These are phyloP conservation scores for Myopa testacea DNA, from an alignment of 2,888 invertebrate species.

Conservation along the genomic window DNA sequence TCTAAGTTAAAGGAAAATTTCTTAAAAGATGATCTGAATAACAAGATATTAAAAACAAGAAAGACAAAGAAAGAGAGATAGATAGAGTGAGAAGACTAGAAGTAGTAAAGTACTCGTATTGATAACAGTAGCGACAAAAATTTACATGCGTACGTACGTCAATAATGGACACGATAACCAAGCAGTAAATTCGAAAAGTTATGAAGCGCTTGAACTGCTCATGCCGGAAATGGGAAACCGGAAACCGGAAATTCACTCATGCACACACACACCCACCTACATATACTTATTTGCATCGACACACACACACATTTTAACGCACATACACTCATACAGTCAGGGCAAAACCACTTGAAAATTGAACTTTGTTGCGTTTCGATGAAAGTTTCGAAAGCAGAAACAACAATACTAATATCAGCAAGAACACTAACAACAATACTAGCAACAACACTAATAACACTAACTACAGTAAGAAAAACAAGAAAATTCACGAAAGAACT, in stretches of 20 bases:
- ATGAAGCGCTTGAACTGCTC: not conserved
- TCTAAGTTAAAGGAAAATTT: too few relatives aligned
- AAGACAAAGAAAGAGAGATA: too few relatives aligned
- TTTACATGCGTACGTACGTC: not conserved
- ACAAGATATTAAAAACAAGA: too few relatives aligned
- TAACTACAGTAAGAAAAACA: not conserved
- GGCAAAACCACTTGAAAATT: slow-evolving; percentile 6
- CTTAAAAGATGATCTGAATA: too few relatives aligned
- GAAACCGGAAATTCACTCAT: not conserved
- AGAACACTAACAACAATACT: not conserved
- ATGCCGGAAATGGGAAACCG: not conserved
- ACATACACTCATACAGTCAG: not conserved
- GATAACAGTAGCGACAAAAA: too few relatives aligned
- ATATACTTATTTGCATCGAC: slow-evolving; percentile 12
- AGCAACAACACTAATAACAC: not conserved
- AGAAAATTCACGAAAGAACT: not conserved
- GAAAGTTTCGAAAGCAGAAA: too few relatives aligned
- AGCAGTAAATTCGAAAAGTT: slow-evolving; percentile 1
- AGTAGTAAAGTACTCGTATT: too few relatives aligned
- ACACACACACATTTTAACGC: not conserved
- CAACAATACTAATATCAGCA: too few relatives aligned
- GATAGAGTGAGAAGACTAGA: too few relatives aligned
- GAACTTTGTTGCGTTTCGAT: not conserved
- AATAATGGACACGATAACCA: slow-evolving; percentile 1
- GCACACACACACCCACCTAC: slow-evolving; percentile 31